Conservation (phyloP, 2,113 vertebrate genomes). For the Chelonoidis abingdonii region DNA sequence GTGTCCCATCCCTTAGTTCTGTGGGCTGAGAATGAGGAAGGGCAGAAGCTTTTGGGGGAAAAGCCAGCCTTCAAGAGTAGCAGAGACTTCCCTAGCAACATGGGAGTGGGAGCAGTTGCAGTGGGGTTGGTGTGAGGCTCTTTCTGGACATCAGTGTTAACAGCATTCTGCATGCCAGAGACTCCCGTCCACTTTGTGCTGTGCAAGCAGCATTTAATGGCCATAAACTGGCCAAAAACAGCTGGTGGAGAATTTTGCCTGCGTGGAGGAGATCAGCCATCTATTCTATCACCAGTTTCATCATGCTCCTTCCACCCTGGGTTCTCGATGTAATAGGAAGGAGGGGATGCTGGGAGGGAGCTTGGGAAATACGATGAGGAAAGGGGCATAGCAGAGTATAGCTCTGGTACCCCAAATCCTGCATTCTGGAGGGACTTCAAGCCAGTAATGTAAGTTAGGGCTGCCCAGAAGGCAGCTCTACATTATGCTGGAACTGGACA, state of each 20-base stretch:
- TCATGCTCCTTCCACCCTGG: not conserved
- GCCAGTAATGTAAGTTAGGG: not conserved
- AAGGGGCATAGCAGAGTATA: not conserved
- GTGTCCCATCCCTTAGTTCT: too few relatives aligned
- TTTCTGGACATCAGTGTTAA: not conserved
- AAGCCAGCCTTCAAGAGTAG: not conserved
- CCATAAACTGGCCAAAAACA: not conserved
- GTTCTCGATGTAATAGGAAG: not conserved
- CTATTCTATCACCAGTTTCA: not conserved
- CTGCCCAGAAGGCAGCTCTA: not conserved
- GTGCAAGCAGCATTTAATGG: not conserved
- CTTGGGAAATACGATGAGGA: not conserved
- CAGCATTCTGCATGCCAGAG: not conserved
- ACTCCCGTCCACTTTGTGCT: not conserved
- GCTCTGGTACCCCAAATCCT: not conserved
- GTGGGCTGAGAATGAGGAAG: too few relatives aligned
- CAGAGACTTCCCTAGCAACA: not conserved
- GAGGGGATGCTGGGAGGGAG: not conserved
- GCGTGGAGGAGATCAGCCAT: not conserved
- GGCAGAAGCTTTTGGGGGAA: not conserved
- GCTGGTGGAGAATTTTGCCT: not conserved
- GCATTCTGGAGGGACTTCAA: not conserved
- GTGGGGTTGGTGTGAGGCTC: not conserved
- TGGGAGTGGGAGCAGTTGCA: not conserved
- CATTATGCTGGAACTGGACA: not conserved